Evolutionary conservation across 2,888 invertebrate genomes (phyloP).

Genomic region (Steromphala cineraria): DNA sequence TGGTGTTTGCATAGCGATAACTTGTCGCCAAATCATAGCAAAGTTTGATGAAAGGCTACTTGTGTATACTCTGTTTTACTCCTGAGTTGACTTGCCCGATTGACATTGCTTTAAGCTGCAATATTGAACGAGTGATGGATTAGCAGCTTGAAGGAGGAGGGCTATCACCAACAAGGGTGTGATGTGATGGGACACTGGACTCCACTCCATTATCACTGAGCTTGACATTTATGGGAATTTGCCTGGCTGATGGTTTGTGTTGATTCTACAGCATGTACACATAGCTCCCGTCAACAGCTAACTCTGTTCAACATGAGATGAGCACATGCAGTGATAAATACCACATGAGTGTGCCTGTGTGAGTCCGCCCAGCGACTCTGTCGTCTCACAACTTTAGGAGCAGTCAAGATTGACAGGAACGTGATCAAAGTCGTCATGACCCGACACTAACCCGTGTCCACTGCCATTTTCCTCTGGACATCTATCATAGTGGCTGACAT

Average conservation of each 20-base stretch:
- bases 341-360: neutral
- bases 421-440: neutral
- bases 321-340: neutral
- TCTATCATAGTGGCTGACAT: neutral
- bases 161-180: neutral
- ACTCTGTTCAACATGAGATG: neutral
- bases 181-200: neutral
- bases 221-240: conserved; percentile 10
- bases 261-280: neutral
- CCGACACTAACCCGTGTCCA: neutral
- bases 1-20: neutral
- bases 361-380: neutral
- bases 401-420: neutral
- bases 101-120: neutral
- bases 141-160: neutral
- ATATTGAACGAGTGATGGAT: conserved; percentile 13
- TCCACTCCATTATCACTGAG: neutral
- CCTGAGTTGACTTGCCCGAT: neutral
- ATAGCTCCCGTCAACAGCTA: neutral
- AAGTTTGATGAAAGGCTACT: too few relatives aligned
- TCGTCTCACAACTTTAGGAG: neutral
- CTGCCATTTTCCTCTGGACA: neutral
- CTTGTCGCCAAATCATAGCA: too few relatives aligned
- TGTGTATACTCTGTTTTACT: too few relatives aligned
- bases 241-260: neutral